Conservation (phyloP, 2,797 vertebrate species). For the Adrianichthys oophorus region DNA sequence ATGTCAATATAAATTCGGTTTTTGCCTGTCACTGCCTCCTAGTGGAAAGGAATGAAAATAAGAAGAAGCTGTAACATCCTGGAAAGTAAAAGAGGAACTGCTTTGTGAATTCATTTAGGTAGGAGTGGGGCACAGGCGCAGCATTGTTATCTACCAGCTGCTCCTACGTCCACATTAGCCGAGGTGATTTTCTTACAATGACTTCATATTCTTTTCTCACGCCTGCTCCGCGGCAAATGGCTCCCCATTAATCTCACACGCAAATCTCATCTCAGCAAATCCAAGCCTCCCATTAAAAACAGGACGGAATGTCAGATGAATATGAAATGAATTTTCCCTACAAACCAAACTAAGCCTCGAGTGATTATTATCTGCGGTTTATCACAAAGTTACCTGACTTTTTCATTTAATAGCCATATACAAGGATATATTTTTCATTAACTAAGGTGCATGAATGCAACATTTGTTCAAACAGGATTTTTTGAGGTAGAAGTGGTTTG, state of each 20-base stretch:
- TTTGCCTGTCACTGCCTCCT: conserved; percentile 56
- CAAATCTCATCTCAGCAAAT: conserved; percentile 60
- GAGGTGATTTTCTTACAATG: conserved; percentile 34
- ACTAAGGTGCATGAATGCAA: too few relatives aligned
- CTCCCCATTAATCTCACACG: conserved; percentile 53
- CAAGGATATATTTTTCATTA: conserved; percentile 30
- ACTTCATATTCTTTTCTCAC: conserved; percentile 33
- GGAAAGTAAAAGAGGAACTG: conserved; percentile 5
- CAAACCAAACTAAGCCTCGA: conserved; percentile 59
- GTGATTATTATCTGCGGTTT: conserved; percentile 61
- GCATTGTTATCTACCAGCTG: conserved; percentile 30
- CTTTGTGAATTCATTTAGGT: conserved; percentile 34
- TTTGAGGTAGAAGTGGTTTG: too few relatives aligned
- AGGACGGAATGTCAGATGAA: conserved; percentile 51
- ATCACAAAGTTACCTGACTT: conserved; percentile 44
- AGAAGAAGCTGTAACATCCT: background rate
- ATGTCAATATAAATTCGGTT: conserved; percentile 15
- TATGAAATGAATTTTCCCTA: conserved; percentile 58
- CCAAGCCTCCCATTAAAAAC: conserved; percentile 56
- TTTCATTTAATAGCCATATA: conserved; percentile 45
- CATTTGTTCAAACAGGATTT: too few relatives aligned
- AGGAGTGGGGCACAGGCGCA: background rate
- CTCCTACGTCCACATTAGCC: conserved; percentile 22
- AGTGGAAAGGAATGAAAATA: conserved; percentile 35
- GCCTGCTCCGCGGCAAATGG: conserved; percentile 40